Evolutionary conservation across 2,888 invertebrate species (phyloP), one percentile per base, ranked within the genome.

Genomic region (Euphydryas editha): DNA sequence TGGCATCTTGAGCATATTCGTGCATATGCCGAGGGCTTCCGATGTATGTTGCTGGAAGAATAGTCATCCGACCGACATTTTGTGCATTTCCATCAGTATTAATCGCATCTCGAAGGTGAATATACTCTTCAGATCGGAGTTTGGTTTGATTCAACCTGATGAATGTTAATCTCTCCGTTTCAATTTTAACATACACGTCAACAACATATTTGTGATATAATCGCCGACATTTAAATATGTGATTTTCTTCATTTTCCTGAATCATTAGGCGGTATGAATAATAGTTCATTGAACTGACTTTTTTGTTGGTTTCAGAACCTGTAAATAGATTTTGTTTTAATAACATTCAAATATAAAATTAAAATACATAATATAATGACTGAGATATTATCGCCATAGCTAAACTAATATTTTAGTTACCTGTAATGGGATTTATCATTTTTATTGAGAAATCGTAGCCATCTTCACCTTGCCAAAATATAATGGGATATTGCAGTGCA

Each of bases 401-500:
- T 67, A 65, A 68, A 67, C 51, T 59, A 70, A 69, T 66, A 59
- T 58, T 63, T 59, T 46, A 65, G 15, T 68, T 71, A 68, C 67
- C 67, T 71, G 65, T 69, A 66, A 61, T 54, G 18, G 69, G 69
- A 72, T 72, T 68, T 65, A 69, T 68, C 70, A 71, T 75, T 17
- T 68, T 70, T 1, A 73, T 70, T 59, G 59, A 69, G 63, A 73
- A 70, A 71, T 75, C 39, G 10, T 75, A 72, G 17, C 72, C 71
- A 68, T 73, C 72, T 72, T 72, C 69, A 66, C 72, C 74, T 72
- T 72, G 61, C 71, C 73, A 78, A 73, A 76, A 76, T 62, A 79
- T 72, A n/a, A 77, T 67, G 1, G 74, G 76, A 72, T 78, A 77
- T 72, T 79, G 77, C 59, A 72, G 39, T 42, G 73, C 72, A 68